Evolutionary conservation across 2,888 invertebrate species (phyloP), one percentile per base, ranked within the genome.

Genomic region (Actias luna): DNA sequence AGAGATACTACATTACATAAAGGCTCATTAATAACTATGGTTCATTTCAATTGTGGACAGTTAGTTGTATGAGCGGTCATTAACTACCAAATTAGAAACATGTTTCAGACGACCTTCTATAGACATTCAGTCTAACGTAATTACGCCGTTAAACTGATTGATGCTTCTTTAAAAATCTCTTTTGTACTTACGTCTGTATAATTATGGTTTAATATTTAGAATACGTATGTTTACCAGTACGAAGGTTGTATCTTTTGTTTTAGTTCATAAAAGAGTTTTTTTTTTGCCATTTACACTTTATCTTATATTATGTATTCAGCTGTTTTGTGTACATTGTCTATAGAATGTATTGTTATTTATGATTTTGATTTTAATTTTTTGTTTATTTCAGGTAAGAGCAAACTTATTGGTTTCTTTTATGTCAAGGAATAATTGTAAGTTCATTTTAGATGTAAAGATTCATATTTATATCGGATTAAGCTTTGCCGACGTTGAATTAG

Each of bases 81-180:
- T 27, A 55, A 29, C 55, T 55, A n/a, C 55, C 29, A 55, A 55
- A 55, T 55, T 29, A 55, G 55, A 22, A 55, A 55, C 29, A 55
- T 50, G 22, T 29, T 29, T 55, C n/a, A n/a, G 1, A 29, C 29
- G 55, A 29, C 8, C 29, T 22, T 52, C 50, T 55, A 29, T 29
- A 27, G 55, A n/a, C 29, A 25, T 25, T 55, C 55, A 55, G 29
- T 7, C 7, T 29, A 29, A 55, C 7, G 29, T 55, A 55, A 55
- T 29, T 29, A 55, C 29, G 46, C 25, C 25, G 46, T 50, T 50
- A 50, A 3, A 50, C 22, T 50, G 46, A 50, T 50, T 50, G 46
- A 50, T 50, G 46, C 46, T 25, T 50, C 46, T 50, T 50, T 50
- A 50, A 50, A 46, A 50, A 50, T 25, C 25, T 22, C 46, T 22